Evolutionary conservation across 2,888 invertebrate genomes (phyloP).

Genomic region (Rhagophthalmus giganteus): DNA sequence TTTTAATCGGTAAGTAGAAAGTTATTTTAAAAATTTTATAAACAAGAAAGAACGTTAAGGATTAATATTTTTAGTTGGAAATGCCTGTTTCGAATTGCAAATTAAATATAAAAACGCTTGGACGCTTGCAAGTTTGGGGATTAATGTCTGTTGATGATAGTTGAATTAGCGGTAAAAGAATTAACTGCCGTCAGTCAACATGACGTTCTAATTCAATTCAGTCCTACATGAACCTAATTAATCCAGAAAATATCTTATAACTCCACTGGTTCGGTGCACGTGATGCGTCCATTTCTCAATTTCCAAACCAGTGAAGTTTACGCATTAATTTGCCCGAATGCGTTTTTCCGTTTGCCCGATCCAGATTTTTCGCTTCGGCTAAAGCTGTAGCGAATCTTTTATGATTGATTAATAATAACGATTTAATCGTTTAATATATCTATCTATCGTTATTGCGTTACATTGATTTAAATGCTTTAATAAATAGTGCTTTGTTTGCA

Average conservation of each 20-base stretch:
- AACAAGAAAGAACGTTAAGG: background rate
- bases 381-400: background rate
- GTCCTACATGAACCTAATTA: constrained; percentile 28
- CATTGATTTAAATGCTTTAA: no score
- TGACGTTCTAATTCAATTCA: constrained; percentile 27
- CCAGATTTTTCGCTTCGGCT: background rate
- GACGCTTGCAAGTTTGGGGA: background rate
- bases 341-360: constrained; percentile 4
- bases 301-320: constrained; percentile 15
- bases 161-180: constrained; percentile 7
- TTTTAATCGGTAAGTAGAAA: background rate
- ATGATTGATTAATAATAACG: background rate
- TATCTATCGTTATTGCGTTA: constrained; percentile 1
- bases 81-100: background rate
- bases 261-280: constrained; percentile 16
- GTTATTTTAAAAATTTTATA: background rate
- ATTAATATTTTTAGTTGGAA: background rate
- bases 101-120: background rate
- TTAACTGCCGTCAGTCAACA: constrained; percentile 5
- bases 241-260: constrained; percentile 29
- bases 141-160: constrained; percentile 2
- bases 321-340: constrained; percentile 9
- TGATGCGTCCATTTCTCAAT: constrained; percentile 19
- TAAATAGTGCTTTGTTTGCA: no score
- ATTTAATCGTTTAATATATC: no score